Evolutionary conservation across 2,888 invertebrate species (phyloP).

Genomic region (Dinocampus coccinellae): DNA sequence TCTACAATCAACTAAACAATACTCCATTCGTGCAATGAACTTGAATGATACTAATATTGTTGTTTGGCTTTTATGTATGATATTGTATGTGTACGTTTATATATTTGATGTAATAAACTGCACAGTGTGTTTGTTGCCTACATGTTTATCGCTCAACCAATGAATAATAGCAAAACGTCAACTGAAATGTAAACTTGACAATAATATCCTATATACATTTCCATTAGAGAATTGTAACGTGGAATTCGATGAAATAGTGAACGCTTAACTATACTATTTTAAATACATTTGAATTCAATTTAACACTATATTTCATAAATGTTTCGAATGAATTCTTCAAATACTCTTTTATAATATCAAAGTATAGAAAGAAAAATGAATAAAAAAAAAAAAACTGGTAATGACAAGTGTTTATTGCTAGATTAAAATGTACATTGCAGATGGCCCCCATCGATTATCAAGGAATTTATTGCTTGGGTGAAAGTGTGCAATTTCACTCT

Average conservation of each 20-base stretch:
- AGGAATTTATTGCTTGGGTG: conserved; percentile 28
- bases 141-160: background rate
- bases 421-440: conserved; percentile 43
- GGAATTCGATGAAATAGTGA: conserved; percentile 25
- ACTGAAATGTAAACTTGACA: background rate
- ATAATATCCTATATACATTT: conserved; percentile 1
- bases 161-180: conserved; percentile 12
- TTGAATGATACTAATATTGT: background rate
- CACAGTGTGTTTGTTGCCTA: conserved; percentile 4
- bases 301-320: conserved; percentile 11
- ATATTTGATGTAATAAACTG: conserved; percentile 17
- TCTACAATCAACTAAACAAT: conserved; percentile 15
- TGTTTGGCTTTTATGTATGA: conserved; percentile 6
- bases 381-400: conserved; percentile 7
- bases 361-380: background rate
- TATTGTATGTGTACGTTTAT: background rate
- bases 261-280: background rate
- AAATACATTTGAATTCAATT: conserved; percentile 11
- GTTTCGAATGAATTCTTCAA: conserved; percentile 22
- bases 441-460: conserved; percentile 38
- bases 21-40: background rate
- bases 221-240: background rate
- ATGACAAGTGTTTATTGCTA: conserved; percentile 34
- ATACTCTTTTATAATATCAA: conserved; percentile 21
- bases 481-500: conserved; percentile 19